These are phyloP conservation scores for Tethea ocularis DNA, from an alignment of 2,888 invertebrate genomes.

Conservation along the genomic window DNA sequence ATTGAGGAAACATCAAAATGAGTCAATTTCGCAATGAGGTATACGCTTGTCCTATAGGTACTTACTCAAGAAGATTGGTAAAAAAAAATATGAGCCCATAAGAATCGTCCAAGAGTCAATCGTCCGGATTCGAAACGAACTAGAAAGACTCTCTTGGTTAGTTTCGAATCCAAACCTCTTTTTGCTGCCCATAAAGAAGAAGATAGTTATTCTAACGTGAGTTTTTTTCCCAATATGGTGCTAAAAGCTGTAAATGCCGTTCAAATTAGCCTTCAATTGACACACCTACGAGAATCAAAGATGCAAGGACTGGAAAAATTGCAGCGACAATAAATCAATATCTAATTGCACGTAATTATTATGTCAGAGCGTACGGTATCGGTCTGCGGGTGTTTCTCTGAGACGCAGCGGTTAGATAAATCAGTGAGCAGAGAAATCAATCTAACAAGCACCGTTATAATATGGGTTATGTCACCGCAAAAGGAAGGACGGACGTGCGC, in stretches of 20 bases:
- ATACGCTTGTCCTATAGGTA: neutral
- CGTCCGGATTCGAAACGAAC: too few species aligned
- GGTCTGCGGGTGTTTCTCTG: constrained; percentile 26
- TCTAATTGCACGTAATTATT: constrained; percentile 28
- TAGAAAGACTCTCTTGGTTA: too few species aligned
- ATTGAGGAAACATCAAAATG: constrained; percentile 29
- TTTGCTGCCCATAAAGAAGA: neutral
- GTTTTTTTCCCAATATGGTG: constrained; percentile 2
- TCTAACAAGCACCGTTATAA: constrained; percentile 61
- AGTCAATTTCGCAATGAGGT: neutral
- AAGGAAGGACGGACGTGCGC: constrained; percentile 58
- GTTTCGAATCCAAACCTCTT: neutral
- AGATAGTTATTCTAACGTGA: neutral
- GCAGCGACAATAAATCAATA: neutral
- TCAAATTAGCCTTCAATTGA: neutral
- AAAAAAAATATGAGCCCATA: too few species aligned
- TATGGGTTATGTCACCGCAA: constrained; percentile 70
- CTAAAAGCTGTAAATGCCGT: neutral
- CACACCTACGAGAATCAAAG: neutral
- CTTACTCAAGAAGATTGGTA: neutral
- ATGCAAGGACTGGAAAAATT: neutral
- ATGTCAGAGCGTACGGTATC: constrained; percentile 24
- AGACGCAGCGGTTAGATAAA: constrained; percentile 32
- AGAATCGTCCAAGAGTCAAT: too few species aligned
- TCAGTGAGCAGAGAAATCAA: constrained; percentile 51